Conservation (phyloP, 2,113 vertebrate species). For the Otolemur garnettii region DNA sequence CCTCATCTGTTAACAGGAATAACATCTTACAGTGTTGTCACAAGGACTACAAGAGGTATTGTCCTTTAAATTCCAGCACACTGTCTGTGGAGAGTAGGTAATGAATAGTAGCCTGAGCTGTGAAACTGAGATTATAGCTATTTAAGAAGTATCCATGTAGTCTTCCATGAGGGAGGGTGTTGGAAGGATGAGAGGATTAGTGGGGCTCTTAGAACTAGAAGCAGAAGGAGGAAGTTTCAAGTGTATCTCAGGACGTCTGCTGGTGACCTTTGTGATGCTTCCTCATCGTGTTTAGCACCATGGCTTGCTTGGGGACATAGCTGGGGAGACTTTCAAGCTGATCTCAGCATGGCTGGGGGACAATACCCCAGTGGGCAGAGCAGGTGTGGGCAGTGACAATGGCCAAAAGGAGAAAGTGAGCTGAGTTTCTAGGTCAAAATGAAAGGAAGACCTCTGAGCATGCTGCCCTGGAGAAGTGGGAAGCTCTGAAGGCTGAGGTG, state of each 20-base stretch:
- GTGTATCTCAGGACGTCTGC: background rate
- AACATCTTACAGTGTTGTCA: background rate
- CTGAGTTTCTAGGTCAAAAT: background rate
- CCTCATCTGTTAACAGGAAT: background rate
- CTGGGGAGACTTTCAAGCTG: background rate
- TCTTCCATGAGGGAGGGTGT: background rate
- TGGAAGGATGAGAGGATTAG: background rate
- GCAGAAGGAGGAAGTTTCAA: background rate
- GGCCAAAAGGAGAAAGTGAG: background rate
- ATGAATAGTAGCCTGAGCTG: background rate
- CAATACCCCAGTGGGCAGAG: background rate
- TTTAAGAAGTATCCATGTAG: background rate
- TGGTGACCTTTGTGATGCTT: background rate
- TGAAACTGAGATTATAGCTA: accelerated
- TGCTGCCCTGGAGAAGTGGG: background rate
- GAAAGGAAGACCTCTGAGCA: background rate
- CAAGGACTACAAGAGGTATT: background rate
- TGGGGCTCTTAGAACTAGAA: background rate
- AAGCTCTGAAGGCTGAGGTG: background rate
- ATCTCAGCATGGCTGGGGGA: no score
- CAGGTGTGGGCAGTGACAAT: no score
- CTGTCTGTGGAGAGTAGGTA: background rate
- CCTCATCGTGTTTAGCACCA: no score
- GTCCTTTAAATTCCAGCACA: background rate
- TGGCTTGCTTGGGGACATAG: background rate